phyloP scores from a whole-genome alignment of 2,797 vertebrate genomes.

The Otolemur crassicaudatus region DNA sequence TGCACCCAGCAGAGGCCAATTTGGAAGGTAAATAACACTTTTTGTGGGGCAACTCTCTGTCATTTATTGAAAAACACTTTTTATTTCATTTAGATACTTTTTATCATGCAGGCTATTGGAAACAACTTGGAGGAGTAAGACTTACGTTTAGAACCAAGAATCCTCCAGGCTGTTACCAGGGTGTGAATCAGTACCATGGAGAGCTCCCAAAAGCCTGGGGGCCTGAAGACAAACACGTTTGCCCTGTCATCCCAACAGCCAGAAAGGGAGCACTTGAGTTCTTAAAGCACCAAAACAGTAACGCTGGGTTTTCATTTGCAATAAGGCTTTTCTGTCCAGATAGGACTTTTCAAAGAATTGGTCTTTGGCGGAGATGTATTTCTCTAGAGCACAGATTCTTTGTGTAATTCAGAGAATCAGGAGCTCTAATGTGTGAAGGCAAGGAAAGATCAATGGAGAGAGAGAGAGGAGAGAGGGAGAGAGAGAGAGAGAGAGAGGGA shows the following conservation, averaged over 20 bases:
- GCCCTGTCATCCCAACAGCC: background rate
- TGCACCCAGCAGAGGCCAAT: background rate
- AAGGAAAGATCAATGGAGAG: background rate
- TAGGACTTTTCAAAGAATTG: background rate
- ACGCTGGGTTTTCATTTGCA: background rate
- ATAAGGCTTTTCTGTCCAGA: background rate
- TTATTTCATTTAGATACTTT: background rate
- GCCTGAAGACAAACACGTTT: background rate
- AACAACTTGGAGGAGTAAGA: conserved; percentile 1
- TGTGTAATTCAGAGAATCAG: background rate
- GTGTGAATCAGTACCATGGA: background rate
- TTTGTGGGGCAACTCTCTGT: background rate
- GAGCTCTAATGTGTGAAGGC: background rate
- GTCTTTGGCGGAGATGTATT: background rate
- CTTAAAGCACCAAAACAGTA: background rate
- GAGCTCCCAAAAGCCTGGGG: background rate
- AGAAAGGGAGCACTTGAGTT: background rate
- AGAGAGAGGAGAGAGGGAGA: background rate
- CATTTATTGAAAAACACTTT: background rate
- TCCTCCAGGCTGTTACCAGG: background rate
- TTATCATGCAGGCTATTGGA: background rate
- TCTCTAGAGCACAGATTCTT: background rate
- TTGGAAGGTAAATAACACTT: background rate
- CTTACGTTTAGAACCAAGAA: background rate
- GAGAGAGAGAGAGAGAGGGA: background rate